Base-by-base conservation (phyloP, 2,888 invertebrate genomes). In the Hipparchia sbordonii region DNA sequence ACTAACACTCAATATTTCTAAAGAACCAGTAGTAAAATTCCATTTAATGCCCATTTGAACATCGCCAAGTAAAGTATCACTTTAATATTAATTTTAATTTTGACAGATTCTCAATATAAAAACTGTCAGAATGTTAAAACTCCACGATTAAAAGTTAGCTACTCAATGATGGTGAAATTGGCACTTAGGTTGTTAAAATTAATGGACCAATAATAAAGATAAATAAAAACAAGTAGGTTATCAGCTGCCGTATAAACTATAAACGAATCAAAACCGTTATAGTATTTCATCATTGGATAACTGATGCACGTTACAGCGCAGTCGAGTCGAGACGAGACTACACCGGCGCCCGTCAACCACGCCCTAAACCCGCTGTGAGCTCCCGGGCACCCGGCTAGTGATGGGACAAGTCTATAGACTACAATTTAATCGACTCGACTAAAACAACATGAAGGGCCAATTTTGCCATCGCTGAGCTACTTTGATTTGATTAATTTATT, bases 331-430 rank as follows among this genome's bases (percentile, higher is more conserved):
- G 88, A 90, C 80, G 80, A 84, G 86, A 84, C 83, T 84, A 81
- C 51, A 82, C 80, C 81, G 91, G 92, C 92, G 92, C 91, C 92
- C 86, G 79, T 77, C 80, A 78, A 85, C 90, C 92, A 89, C 91
- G 90, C 91, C 91, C 87, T 79, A 13, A 51, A 52, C 69, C 60
- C 52, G 69, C 52, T 52, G 81, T 77, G 73, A 72, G 79, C 76
- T 77, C 77, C 79, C 77, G 80, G 80, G 82, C 82, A 79, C 80
- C 81, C 81, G 85, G 85, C 7, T 63, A 70, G 70, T 70, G 70
- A 63, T 46, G 52, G 12, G 59, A 12, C 68, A 6, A 52, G 39
- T 54, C 45, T 45, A 54, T 46, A n/a, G 52, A 39, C 39, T 13
- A 48, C 6, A 4, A 67, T 39, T 68, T 68, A 46, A 13, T 57